phyloP scores from a whole-genome alignment of 2,113 vertebrate genomes.

The Bombycilla garrulus region DNA sequence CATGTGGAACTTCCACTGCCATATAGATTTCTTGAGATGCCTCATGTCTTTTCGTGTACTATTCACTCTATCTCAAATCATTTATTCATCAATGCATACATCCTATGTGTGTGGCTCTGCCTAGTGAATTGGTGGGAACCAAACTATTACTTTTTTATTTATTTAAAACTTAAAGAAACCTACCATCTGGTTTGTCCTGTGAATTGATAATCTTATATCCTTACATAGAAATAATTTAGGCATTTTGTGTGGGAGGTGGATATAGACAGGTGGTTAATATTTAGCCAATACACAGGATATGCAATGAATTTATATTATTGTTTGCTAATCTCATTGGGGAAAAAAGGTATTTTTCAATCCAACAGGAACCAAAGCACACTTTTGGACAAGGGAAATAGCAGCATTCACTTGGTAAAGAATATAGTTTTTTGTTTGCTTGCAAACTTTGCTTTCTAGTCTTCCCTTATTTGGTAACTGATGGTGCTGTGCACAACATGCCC shows the following conservation, averaged over 20 bases:
- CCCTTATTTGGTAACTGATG: neutral
- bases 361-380: neutral
- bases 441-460: neutral
- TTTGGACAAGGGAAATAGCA: neutral
- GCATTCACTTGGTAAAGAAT: neutral
- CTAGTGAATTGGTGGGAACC: neutral
- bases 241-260: neutral
- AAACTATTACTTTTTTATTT: neutral
- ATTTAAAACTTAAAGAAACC: neutral
- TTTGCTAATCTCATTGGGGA: neutral
- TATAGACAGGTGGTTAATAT: neutral
- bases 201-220: neutral
- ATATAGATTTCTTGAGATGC: neutral
- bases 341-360: neutral
- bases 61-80: neutral
- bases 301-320: neutral
- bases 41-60: neutral
- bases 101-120: neutral
- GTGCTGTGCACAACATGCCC: neutral
- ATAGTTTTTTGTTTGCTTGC: neutral
- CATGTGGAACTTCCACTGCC: neutral
- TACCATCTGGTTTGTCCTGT: neutral
- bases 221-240: neutral
- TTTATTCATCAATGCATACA: neutral
- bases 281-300: neutral